These are phyloP conservation scores for Aphis craccivora DNA, from an alignment of 1,140 invertebrate genomes.

Conservation along the genomic window DNA sequence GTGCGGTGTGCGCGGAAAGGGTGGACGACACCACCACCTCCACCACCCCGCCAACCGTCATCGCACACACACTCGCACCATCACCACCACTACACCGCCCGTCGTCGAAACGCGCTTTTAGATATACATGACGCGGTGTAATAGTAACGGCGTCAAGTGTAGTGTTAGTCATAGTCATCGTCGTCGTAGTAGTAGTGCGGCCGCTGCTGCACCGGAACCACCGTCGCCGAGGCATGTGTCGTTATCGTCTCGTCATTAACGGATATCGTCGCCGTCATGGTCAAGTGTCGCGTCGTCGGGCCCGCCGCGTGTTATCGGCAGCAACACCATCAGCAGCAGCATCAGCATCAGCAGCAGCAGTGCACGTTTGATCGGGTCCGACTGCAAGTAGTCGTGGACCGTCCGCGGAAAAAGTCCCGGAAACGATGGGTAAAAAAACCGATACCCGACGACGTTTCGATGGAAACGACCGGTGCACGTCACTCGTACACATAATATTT, in stretches of 20 bases:
- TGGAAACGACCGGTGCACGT: not conserved
- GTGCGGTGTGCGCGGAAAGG: conserved; percentile 15
- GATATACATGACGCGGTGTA: not conserved
- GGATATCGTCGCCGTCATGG: not conserved
- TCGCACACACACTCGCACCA: not conserved
- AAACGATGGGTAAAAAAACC: conserved; percentile 53
- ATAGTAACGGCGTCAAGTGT: not conserved
- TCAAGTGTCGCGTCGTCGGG: conserved; percentile 47
- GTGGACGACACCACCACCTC: conserved; percentile 34
- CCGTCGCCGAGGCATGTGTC: conserved; percentile 19
- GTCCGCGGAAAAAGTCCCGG: conserved; percentile 3
- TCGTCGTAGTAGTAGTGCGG: not conserved
- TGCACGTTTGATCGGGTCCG: conserved; percentile 22
- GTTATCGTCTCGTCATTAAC: not conserved
- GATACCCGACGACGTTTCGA: not conserved
- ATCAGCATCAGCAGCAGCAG: not conserved
- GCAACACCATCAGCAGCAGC: not conserved
- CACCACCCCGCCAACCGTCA: not conserved
- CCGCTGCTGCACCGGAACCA: not conserved
- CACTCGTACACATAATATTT: conserved; percentile 16
- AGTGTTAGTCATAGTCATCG: not conserved
- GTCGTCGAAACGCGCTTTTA: conserved; percentile 2
- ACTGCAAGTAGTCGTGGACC: not conserved
- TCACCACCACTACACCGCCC: not conserved
- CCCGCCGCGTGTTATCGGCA: not conserved